phyloP scores from a whole-genome alignment of 2,797 vertebrate genomes.

The Alfaro cultratus region DNA sequence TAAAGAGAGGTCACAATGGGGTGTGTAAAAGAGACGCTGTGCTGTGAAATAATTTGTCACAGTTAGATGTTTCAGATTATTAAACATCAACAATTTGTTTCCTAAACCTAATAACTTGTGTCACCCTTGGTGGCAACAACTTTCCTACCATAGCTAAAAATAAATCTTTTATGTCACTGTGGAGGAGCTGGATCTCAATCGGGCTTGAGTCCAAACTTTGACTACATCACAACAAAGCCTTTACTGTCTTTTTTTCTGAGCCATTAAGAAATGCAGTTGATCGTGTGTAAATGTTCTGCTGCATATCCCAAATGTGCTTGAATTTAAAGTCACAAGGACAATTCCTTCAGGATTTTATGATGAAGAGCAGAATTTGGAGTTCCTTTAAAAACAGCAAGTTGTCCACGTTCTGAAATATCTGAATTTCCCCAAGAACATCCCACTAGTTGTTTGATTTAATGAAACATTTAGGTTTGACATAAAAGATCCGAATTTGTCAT shows the following conservation, averaged over 20 bases:
- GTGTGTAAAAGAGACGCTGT: background rate
- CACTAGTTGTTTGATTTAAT: background rate
- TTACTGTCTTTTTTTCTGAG: background rate
- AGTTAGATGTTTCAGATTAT: background rate
- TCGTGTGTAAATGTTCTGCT: background rate
- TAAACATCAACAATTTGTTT: background rate
- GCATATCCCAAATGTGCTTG: background rate
- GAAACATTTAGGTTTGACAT: background rate
- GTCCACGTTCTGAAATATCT: background rate
- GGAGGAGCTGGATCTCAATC: background rate
- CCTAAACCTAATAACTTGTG: background rate
- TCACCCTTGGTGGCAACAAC: no score
- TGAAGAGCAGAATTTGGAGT: background rate
- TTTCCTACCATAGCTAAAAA: background rate
- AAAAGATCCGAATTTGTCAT: background rate
- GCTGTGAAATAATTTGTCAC: background rate
- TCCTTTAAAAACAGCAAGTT: background rate
- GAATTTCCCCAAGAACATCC: background rate
- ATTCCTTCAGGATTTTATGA: background rate
- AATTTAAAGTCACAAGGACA: background rate
- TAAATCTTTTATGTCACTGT: background rate
- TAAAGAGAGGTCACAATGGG: background rate
- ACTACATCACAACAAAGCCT: background rate
- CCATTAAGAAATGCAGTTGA: background rate
- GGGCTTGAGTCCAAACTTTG: background rate